phyloP scores from a whole-genome alignment of 2,888 invertebrate species.

The Melipona bicolor region DNA sequence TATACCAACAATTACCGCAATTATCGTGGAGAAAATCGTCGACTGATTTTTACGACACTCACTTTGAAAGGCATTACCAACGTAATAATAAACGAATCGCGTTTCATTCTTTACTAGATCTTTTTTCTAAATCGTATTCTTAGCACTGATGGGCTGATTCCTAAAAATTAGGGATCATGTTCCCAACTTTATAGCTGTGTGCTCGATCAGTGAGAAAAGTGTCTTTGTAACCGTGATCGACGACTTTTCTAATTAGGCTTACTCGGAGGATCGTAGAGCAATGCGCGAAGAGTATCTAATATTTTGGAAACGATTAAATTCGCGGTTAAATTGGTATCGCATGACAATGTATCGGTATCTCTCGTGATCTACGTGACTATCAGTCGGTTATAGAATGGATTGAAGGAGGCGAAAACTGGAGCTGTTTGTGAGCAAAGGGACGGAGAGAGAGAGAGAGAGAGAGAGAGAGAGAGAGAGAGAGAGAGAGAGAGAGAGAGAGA shows the following conservation, averaged over 20 bases:
- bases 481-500: neutral
- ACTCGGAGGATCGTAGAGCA: neutral
- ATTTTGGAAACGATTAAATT: neutral
- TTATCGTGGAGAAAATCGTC: conserved; percentile 2
- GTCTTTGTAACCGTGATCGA: neutral
- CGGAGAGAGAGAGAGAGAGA: neutral
- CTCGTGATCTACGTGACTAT: conserved; percentile 30
- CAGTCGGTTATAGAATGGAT: conserved; percentile 4
- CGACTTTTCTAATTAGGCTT: conserved; percentile 6
- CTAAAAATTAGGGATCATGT: neutral
- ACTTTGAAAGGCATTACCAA: neutral
- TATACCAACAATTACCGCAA: too few relatives aligned
- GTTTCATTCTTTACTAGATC: neutral
- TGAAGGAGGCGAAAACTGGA: conserved; percentile 12
- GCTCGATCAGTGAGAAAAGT: too few relatives aligned
- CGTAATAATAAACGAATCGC: neutral
- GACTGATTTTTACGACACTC: conserved; percentile 5
- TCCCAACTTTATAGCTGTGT: neutral
- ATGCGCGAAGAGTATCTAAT: neutral
- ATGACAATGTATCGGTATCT: conserved; percentile 22
- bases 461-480: conserved; percentile 3
- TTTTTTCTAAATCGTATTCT: neutral
- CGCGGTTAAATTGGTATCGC: neutral
- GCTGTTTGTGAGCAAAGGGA: conserved; percentile 40
- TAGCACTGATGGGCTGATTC: neutral